Base-by-base conservation (phyloP, 2,113 vertebrate genomes). In the Podocnemis expansa region DNA sequence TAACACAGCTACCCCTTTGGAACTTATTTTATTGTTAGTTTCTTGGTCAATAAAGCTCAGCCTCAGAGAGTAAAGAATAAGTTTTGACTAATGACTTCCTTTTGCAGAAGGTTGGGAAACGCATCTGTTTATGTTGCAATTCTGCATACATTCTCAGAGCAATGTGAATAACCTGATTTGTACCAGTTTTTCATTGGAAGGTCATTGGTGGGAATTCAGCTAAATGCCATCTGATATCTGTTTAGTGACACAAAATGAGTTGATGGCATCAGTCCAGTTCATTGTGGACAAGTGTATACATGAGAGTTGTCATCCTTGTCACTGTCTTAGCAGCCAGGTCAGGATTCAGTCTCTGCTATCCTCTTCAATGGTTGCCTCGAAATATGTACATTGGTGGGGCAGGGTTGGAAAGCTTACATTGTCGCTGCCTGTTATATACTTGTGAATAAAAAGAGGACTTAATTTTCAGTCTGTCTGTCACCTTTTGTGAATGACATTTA, bases 281-380 rank as follows among this genome's bases (percentile, higher is more conserved):
- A 41, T 79, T 29, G 63, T 55, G 73, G 38, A 55, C 60, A 79
- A 16, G 25, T 0, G 0, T 54, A 51, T 9, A 0, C 9, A 41
- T 1, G 51, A 41, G 34, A 80, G 41, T 75, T 83, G 82, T 47
- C 60, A 14, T 60, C 80, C 3, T 29, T 70, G 29, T 1, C 27
- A 0, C 52, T 79, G 60, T 43, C 78, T 76, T 34, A 17, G 52
- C 55, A 24, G 24, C 49, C 38, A 38, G n/a, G 4, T n/a, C 19
- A 70, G 19, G 63, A 45, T 76, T 43, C 73, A 29, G 12, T 76
- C 41, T 76, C 24, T 43, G 41, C 41, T 76, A 16, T 10, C 13
- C 25, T 76, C 73, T 76, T 76, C 41, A 45, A 25, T 14, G 14
- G 63, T 70, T 49, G 45, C 54, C 41, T 80, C 80, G 22, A 93